These are phyloP conservation scores for Temnothorax ravouxi DNA, from an alignment of 2,888 invertebrate genomes.

Conservation along the genomic window DNA sequence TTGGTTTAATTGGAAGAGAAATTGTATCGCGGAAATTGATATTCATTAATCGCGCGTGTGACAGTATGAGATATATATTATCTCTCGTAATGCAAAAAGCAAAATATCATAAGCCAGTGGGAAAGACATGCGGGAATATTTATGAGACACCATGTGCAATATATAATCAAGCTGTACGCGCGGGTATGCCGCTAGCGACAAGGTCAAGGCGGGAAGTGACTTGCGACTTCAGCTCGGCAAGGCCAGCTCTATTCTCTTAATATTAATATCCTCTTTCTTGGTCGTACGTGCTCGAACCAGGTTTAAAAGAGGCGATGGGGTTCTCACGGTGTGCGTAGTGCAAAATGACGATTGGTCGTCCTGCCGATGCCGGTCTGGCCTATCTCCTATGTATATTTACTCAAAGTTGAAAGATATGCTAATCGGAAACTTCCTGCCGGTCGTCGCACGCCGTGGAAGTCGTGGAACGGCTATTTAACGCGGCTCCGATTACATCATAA, in stretches of 20 bases:
- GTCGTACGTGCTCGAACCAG: conserved; percentile 25
- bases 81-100: background rate
- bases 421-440: conserved; percentile 79
- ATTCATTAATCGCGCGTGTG: background rate
- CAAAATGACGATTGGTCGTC: conserved; percentile 64
- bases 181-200: conserved; percentile 41
- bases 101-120: too few relatives aligned
- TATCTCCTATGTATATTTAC: conserved; percentile 53
- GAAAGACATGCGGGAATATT: conserved; percentile 1
- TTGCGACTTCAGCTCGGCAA: conserved; percentile 36
- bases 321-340: conserved; percentile 71
- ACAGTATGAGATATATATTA: background rate
- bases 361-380: conserved; percentile 29
- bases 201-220: conserved; percentile 48
- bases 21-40: conserved; percentile 18
- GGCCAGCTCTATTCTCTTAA: conserved; percentile 33
- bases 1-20: conserved; percentile 24
- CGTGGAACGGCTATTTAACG: conserved; percentile 45
- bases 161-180: conserved; percentile 28
- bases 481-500: conserved; percentile 47
- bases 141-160: background rate
- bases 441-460: conserved; percentile 27
- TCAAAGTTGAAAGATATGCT: conserved; percentile 75
- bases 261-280: conserved; percentile 39
- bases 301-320: conserved; percentile 25